These are phyloP conservation scores for Chrysomela aeneicollis DNA, from an alignment of 2,888 invertebrate species.

Conservation along the genomic window DNA sequence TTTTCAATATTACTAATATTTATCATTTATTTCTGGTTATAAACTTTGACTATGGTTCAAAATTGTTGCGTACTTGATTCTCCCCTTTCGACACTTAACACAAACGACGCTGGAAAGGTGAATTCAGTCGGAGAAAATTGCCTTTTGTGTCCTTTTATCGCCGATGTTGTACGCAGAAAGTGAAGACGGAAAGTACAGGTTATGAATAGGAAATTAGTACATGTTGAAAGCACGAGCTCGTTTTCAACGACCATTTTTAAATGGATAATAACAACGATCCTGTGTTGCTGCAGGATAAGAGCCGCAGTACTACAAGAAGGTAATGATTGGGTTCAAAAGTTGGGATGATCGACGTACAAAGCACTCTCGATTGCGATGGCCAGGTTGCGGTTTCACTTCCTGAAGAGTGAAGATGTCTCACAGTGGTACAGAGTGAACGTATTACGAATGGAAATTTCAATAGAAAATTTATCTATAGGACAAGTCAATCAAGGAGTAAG, in stretches of 20 bases:
- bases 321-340: conserved; percentile 36
- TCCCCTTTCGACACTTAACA: too few species aligned
- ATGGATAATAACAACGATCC: conserved; percentile 35
- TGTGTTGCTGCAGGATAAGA: conserved; percentile 33
- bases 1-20: too few species aligned
- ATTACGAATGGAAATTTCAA: too few species aligned
- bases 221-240: conserved; percentile 30
- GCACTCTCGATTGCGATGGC: conserved; percentile 29
- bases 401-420: conserved; percentile 19
- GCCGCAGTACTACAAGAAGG: conserved; percentile 33
- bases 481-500: too few species aligned
- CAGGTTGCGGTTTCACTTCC: conserved; percentile 38
- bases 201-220: conserved; percentile 8
- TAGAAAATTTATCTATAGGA: too few species aligned
- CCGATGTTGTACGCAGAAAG: too few species aligned
- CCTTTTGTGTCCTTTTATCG: too few species aligned
- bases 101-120: too few species aligned
- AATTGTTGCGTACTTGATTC: too few species aligned
- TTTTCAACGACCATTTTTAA: conserved; percentile 30
- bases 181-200: neutral
- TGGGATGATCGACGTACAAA: conserved; percentile 36
- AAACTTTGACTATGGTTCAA: too few species aligned
- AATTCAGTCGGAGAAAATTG: too few species aligned
- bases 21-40: too few species aligned
- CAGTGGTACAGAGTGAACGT: neutral